phyloP scores from a whole-genome alignment of 2,888 invertebrate species.

The Aporophyla nigra region DNA sequence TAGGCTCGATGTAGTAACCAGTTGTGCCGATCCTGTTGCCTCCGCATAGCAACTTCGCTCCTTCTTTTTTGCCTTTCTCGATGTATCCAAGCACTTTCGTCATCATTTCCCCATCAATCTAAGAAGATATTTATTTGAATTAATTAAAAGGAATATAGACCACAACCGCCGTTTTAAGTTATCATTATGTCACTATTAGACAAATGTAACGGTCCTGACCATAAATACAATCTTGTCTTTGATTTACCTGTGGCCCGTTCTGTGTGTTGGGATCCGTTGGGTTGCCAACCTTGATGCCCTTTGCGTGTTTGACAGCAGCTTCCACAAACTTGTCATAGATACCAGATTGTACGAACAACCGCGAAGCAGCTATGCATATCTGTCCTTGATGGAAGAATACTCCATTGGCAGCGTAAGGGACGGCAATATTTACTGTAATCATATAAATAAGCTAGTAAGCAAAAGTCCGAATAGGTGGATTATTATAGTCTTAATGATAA shows the following conservation, averaged over 20 bases:
- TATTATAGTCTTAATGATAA: neutral
- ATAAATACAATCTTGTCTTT: neutral
- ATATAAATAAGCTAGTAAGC: neutral
- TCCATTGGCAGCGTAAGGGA: conserved; percentile 66
- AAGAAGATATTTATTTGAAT: conserved; percentile 32
- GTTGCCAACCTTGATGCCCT: conserved; percentile 93
- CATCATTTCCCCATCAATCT: conserved; percentile 94
- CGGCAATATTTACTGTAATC: conserved; percentile 64
- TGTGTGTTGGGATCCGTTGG: conserved; percentile 91
- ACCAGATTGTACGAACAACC: conserved; percentile 71
- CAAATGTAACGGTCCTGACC: neutral
- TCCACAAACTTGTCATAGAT: conserved; percentile 96
- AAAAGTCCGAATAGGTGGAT: neutral
- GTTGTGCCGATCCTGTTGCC: conserved; percentile 92
- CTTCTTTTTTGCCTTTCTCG: conserved; percentile 94
- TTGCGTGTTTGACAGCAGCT: conserved; percentile 92
- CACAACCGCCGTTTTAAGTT: neutral
- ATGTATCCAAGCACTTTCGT: conserved; percentile 94
- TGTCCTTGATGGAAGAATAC: conserved; percentile 72
- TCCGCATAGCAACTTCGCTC: conserved; percentile 94
- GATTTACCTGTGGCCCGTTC: conserved; percentile 93
- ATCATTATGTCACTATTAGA: neutral
- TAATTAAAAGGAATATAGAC: no score
- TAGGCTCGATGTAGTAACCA: conserved; percentile 95
- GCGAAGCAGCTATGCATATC: conserved; percentile 70